Percentiles rank a stretch among this genome's conserved stretches.
Evolutionary conservation across 1,140 invertebrate species (phyloP).

Genomic region (Mizuhopecten yessoensis): DNA sequence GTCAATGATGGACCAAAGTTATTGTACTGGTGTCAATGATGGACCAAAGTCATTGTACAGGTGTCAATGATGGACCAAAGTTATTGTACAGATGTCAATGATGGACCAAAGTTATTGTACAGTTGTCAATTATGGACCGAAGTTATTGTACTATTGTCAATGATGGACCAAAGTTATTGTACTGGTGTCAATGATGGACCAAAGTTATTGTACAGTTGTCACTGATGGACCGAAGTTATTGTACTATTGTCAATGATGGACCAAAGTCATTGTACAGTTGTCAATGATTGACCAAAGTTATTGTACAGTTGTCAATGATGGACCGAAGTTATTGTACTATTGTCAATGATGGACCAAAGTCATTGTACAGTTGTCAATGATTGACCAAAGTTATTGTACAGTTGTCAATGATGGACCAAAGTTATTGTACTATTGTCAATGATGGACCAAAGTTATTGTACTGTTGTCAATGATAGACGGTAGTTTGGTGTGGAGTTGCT

Average conservation of each 20-base stretch:
- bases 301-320: not conserved
- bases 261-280: not conserved
- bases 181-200: too few relatives aligned
- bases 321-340: not conserved
- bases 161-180: too few relatives aligned
- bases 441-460: not conserved
- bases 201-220: too few relatives aligned
- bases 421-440: not conserved
- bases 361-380: not conserved
- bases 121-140: too few relatives aligned
- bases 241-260: not conserved
- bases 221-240: too few relatives aligned
- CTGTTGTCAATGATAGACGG: not conserved
- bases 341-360: not conserved
- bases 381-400: not conserved
- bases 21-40: too few relatives aligned
- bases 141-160: too few relatives aligned
- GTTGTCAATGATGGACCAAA: not conserved
- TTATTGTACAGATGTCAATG: too few relatives aligned
- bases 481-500: not conserved
- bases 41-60: too few relatives aligned
- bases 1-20: too few relatives aligned
- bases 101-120: too few relatives aligned
- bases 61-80: too few relatives aligned
- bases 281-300: not conserved